phyloP scores from a whole-genome alignment of 2,797 vertebrate genomes.

The Lagocephalus sceleratus region DNA sequence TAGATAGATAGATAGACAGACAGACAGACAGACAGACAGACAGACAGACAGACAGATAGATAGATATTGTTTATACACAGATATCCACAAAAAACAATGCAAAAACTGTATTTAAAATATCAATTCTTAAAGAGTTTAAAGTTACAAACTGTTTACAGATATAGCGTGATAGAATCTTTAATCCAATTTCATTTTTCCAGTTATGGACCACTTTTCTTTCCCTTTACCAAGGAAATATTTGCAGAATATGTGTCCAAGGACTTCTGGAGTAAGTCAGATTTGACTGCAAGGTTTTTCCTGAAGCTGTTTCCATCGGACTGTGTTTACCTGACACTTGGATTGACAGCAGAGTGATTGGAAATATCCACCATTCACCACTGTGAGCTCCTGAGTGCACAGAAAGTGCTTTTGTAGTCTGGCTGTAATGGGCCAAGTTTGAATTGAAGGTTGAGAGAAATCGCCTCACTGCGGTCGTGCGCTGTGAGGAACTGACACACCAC shows the following conservation, averaged over 20 bases:
- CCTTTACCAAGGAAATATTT: slow-evolving; percentile 77
- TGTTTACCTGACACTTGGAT: slow-evolving; percentile 88
- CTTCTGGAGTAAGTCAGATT: slow-evolving; percentile 74
- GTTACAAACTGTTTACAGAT: no score
- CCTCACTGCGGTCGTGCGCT: slow-evolving; percentile 77
- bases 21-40: no score
- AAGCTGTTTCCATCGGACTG: slow-evolving; percentile 82
- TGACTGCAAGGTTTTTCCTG: slow-evolving; percentile 76
- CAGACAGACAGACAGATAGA: no score
- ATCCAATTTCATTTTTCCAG: slow-evolving; percentile 77
- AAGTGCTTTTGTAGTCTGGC: slow-evolving; percentile 88
- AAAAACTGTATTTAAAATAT: no score
- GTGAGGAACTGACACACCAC: slow-evolving; percentile 83
- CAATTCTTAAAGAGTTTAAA: no score
- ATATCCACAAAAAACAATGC: no score
- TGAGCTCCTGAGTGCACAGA: slow-evolving; percentile 82
- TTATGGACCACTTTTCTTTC: slow-evolving; percentile 74
- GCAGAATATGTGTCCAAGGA: slow-evolving; percentile 74
- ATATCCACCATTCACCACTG: slow-evolving; percentile 84
- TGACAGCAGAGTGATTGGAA: slow-evolving; percentile 88
- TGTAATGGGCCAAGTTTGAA: slow-evolving; percentile 88
- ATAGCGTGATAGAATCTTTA: background rate
- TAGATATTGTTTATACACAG: no score
- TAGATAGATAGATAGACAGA: no score
- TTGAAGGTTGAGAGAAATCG: slow-evolving; percentile 86